These are phyloP conservation scores for Omphaloscelis lunosa DNA, from an alignment of 2,888 invertebrate genomes.

Conservation along the genomic window DNA sequence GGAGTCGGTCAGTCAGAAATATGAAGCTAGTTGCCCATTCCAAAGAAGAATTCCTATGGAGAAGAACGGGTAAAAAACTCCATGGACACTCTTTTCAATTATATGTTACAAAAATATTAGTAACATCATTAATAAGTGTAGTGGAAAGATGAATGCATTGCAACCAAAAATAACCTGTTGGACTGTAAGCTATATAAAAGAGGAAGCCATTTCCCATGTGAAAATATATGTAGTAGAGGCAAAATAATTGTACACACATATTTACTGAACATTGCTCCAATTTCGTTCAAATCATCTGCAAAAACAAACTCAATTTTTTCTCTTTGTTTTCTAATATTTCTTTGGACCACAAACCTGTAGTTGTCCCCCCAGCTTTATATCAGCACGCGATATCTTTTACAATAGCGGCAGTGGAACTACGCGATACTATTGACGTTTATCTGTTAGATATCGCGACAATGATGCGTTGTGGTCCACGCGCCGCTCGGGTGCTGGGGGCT, in stretches of 20 bases:
- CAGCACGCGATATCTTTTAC: slow-evolving; percentile 47
- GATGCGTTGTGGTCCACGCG: slow-evolving; percentile 51
- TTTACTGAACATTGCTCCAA: not conserved
- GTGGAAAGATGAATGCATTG: not conserved
- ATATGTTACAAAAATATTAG: too few relatives aligned
- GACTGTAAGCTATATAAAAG: not conserved
- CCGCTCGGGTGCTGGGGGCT: slow-evolving; percentile 23
- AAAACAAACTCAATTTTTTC: not conserved
- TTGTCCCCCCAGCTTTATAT: slow-evolving; percentile 48
- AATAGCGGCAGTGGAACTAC: slow-evolving; percentile 44
- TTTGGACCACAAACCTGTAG: not conserved
- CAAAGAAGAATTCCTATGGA: too few relatives aligned
- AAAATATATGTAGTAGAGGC: not conserved
- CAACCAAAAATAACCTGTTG: too few relatives aligned
- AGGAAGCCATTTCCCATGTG: not conserved
- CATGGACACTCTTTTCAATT: too few relatives aligned
- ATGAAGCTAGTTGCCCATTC: too few relatives aligned
- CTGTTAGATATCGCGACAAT: slow-evolving; percentile 32
- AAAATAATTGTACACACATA: not conserved
- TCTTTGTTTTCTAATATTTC: not conserved
- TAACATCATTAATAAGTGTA: not conserved
- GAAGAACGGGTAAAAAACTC: too few relatives aligned
- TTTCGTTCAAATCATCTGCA: not conserved
- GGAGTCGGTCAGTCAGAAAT: too few relatives aligned
- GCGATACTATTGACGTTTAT: slow-evolving; percentile 44